Evolutionary conservation across 2,888 invertebrate genomes (phyloP).

Genomic region (Tetragonisca angustula): DNA sequence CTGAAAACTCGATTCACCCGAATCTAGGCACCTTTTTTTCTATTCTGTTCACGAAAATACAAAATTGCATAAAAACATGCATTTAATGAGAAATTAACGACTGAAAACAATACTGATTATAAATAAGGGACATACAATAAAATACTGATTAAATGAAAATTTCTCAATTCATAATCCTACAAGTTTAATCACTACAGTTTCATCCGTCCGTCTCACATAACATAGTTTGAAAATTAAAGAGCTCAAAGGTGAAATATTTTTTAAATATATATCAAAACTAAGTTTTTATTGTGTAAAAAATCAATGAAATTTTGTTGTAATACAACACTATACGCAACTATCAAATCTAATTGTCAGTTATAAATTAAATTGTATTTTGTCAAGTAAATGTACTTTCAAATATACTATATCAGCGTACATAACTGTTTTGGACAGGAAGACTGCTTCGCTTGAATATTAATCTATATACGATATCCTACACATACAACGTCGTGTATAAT

Average conservation of each 20-base stretch:
- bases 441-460: not conserved
- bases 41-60: too few relatives aligned
- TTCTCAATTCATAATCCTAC: not conserved
- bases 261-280: too few relatives aligned
- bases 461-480: slow-evolving; percentile 7
- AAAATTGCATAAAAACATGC: not conserved
- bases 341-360: not conserved
- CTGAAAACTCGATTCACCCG: too few relatives aligned
- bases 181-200: not conserved
- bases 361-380: not conserved
- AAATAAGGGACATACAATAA: not conserved
- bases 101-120: not conserved
- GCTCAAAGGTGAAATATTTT: not conserved
- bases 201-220: not conserved
- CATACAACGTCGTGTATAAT: not conserved
- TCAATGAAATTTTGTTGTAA: not conserved
- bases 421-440: not conserved
- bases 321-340: not conserved
- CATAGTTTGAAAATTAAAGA: not conserved
- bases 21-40: too few relatives aligned
- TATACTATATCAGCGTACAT: not conserved
- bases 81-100: too few relatives aligned
- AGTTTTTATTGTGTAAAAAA: not conserved
- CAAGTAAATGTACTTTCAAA: not conserved
- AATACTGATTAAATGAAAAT: not conserved